Evolutionary conservation across 2,888 invertebrate genomes (phyloP), one percentile per base, ranked within the genome.

Genomic region (Sarcophaga carnaria): DNA sequence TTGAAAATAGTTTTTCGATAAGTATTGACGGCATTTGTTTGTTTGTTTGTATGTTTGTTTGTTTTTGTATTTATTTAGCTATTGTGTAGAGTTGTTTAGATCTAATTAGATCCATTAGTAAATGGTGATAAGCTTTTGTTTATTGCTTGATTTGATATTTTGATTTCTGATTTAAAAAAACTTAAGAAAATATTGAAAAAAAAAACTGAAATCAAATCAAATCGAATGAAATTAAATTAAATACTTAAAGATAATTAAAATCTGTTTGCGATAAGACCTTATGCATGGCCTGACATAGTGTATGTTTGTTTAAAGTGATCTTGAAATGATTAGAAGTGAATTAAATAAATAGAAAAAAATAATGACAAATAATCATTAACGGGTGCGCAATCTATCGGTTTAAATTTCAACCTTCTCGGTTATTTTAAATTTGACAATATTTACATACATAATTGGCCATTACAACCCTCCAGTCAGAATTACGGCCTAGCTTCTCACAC

Each of bases 41-140:
- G 10, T 37, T 10, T 37, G 10, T 37, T 54, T 54, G 14, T 49
- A 17, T 54, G 14, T 49, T 14, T 49, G 14, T 54, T 54, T 49
- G 11, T 49, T 49, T 49, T 54, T 80, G 71, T 88, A 84, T 91
- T 91, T 92, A 90, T 90, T 88, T 67, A 91, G 92, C 90, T 88
- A 90, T 91, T 91, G 91, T 91, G 90, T 90, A 86, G 88, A 88
- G 90, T 91, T 91, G 91, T 91, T 84, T 81, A 84, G 79, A 87
- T 87, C 84, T 87, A 87, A 87, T 87, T 84, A 87, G 87, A 84
- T 84, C 84, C 81, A 76, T 76, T 79, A 63, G 71, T 82, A 71
- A 71, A 67, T 12, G 47, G 70, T 63, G 84, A 87, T 87, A 87
- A 87, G 79, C 87, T 86, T 80, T 83, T 75, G 64, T 80, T 80